Evolutionary conservation across 2,888 invertebrate species (phyloP), one percentile per base, ranked within the genome.

Genomic region (Meandrusa payeni): DNA sequence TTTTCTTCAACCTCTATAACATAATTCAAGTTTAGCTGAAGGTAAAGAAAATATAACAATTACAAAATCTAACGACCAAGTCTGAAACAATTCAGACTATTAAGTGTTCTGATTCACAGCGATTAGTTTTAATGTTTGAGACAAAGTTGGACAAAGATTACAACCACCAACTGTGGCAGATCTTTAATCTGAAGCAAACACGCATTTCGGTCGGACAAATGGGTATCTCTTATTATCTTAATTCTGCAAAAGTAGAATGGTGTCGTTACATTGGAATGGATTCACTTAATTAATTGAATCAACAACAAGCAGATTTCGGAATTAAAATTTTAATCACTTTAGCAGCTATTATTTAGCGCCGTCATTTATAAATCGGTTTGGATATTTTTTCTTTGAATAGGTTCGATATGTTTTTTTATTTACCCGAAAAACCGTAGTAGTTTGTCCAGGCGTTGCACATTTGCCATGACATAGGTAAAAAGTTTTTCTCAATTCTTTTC

Each of bases 21-120:
- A 20, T 38, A 44, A 44, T 44, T 38, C 38, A 32, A 44, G 43
- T 6, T 38, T 38, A 44, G 32, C 38, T 15, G 22, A 17, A 38
- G 38, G 43, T 44, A 44, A 38, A 33, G 43, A 44, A 44, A 38
- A 44, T 38, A 33, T 44, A 44, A 38, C 32, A 44, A 44, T 44
- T 20, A 20, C 22, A 23, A 33, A 33, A 33, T 33, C n/a, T 33
- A 12, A 33, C 7, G 7, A 10, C 32, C 2, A 11, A 12, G 1
- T 17, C 23, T 22, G 27, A 13, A 22, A 31, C 24, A 26, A 19
- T 33, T 33, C 12, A 20, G 2, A n/a, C 22, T 27, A 20, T 33
- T 20, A 22, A 33, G 7, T 24, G 40, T 33, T 22, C 41, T 20
- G 33, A 41, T 41, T 34, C 41, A 13, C 23, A 15, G 2, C 20